Evolutionary conservation across 2,797 vertebrate genomes (phyloP), one percentile per base, ranked within the genome.

Genomic region (Typhlichthys eigenmanni): DNA sequence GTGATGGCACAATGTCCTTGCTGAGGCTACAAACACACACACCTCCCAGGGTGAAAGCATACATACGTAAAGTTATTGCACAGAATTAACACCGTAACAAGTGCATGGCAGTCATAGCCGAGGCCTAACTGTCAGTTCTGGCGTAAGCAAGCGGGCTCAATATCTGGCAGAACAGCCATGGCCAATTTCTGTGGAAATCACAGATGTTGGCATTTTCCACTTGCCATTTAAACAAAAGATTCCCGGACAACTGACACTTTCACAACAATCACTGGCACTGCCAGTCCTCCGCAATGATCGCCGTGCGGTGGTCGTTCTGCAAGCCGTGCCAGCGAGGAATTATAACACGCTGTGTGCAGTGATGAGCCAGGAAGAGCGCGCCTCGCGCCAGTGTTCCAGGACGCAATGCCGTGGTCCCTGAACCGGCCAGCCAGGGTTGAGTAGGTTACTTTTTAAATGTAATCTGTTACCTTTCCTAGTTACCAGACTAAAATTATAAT

Each of bases 161-260:
- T 54, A 54, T 69, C 70, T 53, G 34, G 69, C 69, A 19, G 63
- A 76, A 60, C 63, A 51, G 58, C 73, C 78, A 74, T 60, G 32
- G 72, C 71, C 86, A 87, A 86, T 88, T 85, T 85, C 75, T 24
- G 78, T 68, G 76, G 80, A 85, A 86, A 80, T 78, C 84, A 87
- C 80, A 87, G 81, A 88, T 75, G 84, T 78, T 76, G 82, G 58
- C 79, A 75, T 91, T 89, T 83, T 80, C 74, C 76, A 75, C 71
- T 81, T 76, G 64, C 72, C 72, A 78, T 84, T 85, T 81, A 74
- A 85, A 79, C 66, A 74, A 67, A 84, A 71, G 64, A 70, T 71
- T 75, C 64, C 66, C 63, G 50, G 76, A 69, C 70, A 69, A 58
- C 76, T 70, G 80, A 85, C 74, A 81, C 82, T 72, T 77, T 82